Evolutionary conservation across 2,888 invertebrate genomes (phyloP).

Genomic region (Mechanitis messenoides): DNA sequence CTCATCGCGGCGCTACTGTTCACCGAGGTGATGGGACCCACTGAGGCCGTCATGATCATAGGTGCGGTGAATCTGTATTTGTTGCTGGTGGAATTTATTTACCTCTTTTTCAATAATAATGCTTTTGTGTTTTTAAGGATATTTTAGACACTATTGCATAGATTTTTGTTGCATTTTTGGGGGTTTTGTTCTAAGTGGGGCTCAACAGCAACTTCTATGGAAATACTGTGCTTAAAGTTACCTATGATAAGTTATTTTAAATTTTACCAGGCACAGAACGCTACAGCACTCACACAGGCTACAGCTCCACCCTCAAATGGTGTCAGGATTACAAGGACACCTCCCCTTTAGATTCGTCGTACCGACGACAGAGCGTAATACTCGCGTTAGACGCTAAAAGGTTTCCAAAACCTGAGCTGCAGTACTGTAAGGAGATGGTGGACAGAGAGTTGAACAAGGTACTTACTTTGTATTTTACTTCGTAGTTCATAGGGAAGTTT

Average conservation of each 20-base stretch:
- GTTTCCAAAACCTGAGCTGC: slow-evolving; percentile 43
- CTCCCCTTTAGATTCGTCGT: slow-evolving; percentile 82
- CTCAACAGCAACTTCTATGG: no score
- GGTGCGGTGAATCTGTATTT: slow-evolving; percentile 63
- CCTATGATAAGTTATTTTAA: background rate
- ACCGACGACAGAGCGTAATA: slow-evolving; percentile 81
- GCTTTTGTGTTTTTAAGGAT: no score
- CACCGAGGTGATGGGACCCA: slow-evolving; percentile 85
- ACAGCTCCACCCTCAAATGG: slow-evolving; percentile 88
- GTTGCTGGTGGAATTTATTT: background rate
- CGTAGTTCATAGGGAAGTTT: no score
- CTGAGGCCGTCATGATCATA: slow-evolving; percentile 89
- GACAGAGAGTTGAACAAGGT: slow-evolving; percentile 92
- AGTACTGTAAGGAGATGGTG: slow-evolving; percentile 79
- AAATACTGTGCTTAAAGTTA: background rate
- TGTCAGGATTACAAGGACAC: slow-evolving; percentile 81
- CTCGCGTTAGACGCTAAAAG: slow-evolving; percentile 92
- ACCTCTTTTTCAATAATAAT: background rate
- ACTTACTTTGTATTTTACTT: slow-evolving; percentile 4
- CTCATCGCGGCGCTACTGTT: slow-evolving; percentile 90
- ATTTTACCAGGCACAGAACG: slow-evolving; percentile 79
- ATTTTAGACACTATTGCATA: no score
- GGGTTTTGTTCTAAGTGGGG: no score
- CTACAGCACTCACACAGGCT: slow-evolving; percentile 89
- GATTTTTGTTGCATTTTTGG: no score